Evolutionary conservation across 2,797 vertebrate genomes (phyloP), one percentile per base, ranked within the genome.

Genomic region (Urocyon cinereoargenteus): DNA sequence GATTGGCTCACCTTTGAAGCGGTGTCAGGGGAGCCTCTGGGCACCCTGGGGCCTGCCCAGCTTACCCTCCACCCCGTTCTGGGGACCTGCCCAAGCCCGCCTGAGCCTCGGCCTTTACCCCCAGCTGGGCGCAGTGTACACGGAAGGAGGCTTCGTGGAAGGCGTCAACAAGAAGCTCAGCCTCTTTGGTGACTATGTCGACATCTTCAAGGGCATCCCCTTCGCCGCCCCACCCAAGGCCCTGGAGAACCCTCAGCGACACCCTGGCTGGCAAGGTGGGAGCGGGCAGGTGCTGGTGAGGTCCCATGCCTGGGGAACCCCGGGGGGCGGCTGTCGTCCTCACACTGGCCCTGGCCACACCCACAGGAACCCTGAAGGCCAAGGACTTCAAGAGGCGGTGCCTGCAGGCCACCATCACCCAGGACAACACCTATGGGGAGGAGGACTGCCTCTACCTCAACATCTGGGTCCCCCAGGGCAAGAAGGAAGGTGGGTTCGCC

Each of bases 391-490:
- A 96, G 77, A 94, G 93, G 0, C 98, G 99, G 64, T 99, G 99
- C 87, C 61, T 99, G 92, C 99, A 99, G 98, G 2, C 99, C 84
- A 99, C 98, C 0, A 15, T 99, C 0, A 2, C 98, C 1, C 99
- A 99, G 98, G 98, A 66, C 0, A 84, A 85, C 22, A 98, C 98
- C 21, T 98, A 98, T 0, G 99, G 99, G 16, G 97, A 90, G 0
- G 99, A 99, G 90, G 99, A 99, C 98, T 99, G 99, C 98, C 99
- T 99, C 24, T 99, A 99, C 96, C 99, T 99, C 28, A 99, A 99
- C 98, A 99, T 99, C 97, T 99, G 99, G 99, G 97, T 99, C 89
- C 99, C 99, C 96, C 99, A 99, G 8, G 98, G 96, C 22, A 92
- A 9, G 21, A 96, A 19, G 97, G 85, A 99, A 98, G 86, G 99